These are phyloP conservation scores for Argya squamiceps DNA, from an alignment of 2,797 vertebrate genomes.

Conservation along the genomic window DNA sequence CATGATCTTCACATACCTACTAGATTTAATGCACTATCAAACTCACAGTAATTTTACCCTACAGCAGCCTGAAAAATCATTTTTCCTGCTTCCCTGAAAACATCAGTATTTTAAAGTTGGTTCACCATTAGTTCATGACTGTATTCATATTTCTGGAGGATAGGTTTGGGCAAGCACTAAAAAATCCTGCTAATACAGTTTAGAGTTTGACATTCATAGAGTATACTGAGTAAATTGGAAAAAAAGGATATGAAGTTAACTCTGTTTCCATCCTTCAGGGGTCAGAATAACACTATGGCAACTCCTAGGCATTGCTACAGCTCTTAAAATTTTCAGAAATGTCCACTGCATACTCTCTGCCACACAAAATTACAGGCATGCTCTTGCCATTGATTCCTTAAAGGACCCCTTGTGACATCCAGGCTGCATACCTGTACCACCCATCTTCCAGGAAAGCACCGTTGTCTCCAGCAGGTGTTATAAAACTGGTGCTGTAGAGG, in stretches of 20 bases:
- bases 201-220: constrained; percentile 65
- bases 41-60: constrained; percentile 54
- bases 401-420: background rate
- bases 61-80: background rate
- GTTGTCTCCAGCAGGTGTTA: background rate
- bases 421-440: background rate
- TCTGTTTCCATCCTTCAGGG: constrained; percentile 83
- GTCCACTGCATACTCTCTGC: background rate
- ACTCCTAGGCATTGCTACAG: constrained; percentile 59
- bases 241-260: constrained; percentile 74
- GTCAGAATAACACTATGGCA: constrained; percentile 81
- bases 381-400: constrained; percentile 40
- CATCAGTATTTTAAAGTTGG: constrained; percentile 28
- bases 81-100: background rate
- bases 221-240: constrained; percentile 56
- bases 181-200: constrained; percentile 61
- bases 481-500: background rate
- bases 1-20: background rate
- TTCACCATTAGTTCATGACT: constrained; percentile 23
- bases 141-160: constrained; percentile 58
- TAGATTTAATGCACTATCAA: constrained; percentile 19
- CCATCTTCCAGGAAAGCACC: constrained; percentile 3
- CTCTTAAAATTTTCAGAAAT: constrained; percentile 64
- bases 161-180: constrained; percentile 28
- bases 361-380: background rate